Evolutionary conservation across 2,888 invertebrate species (phyloP).

Genomic region (Chrysodeixis includens): DNA sequence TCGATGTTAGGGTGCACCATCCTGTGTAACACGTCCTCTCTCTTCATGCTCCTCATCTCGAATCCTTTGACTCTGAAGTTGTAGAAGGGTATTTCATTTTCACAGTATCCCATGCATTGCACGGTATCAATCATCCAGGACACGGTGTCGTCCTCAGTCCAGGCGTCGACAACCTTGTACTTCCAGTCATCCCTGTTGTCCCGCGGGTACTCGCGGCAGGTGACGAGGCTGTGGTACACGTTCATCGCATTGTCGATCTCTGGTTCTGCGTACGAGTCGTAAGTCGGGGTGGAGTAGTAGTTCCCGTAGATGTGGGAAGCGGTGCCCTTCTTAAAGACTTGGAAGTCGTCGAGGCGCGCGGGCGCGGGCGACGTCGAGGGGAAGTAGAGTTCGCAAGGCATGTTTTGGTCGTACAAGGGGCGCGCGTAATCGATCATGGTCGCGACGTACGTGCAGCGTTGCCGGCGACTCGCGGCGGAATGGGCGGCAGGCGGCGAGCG

Average conservation of each 20-base stretch:
- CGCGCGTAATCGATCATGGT: slow-evolving; percentile 86
- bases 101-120: slow-evolving; percentile 75
- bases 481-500: slow-evolving; percentile 65
- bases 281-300: slow-evolving; percentile 77
- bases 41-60: slow-evolving; percentile 76
- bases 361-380: slow-evolving; percentile 77
- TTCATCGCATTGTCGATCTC: slow-evolving; percentile 77
- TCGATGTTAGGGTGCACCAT: slow-evolving; percentile 77
- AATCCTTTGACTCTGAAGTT: slow-evolving; percentile 81
- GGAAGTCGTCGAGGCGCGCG: slow-evolving; percentile 85
- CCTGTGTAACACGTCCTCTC: slow-evolving; percentile 78
- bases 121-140: slow-evolving; percentile 87
- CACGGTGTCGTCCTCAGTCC: slow-evolving; percentile 89
- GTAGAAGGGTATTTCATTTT: slow-evolving; percentile 81
- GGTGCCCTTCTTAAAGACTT: slow-evolving; percentile 83
- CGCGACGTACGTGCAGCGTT: slow-evolving; percentile 71
- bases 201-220: slow-evolving; percentile 73
- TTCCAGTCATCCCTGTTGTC: slow-evolving; percentile 85
- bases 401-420: slow-evolving; percentile 80
- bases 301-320: slow-evolving; percentile 79
- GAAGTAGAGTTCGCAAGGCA: slow-evolving; percentile 79
- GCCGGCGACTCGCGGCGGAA: slow-evolving; percentile 74
- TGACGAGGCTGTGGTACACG: slow-evolving; percentile 83
- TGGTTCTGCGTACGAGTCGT: slow-evolving; percentile 79
- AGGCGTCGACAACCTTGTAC: slow-evolving; percentile 85